Evolutionary conservation across 2,888 invertebrate genomes (phyloP), one percentile per base, ranked within the genome.

Genomic region (Loripinus fragilis): DNA sequence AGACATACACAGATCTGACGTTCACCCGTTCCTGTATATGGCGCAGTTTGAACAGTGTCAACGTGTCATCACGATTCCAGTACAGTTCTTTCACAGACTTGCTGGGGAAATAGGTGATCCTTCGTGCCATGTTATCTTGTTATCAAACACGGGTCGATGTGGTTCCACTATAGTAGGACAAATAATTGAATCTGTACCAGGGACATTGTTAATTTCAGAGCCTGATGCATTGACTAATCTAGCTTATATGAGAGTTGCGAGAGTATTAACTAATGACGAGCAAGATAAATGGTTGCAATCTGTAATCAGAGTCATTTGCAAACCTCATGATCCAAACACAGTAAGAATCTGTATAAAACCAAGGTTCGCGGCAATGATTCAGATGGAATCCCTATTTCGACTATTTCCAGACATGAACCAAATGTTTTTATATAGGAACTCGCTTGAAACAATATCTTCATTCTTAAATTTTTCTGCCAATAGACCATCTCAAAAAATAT

Each of bases 81-180:
- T 85, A 2, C 38, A 50, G 3, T 78, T 81, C 1, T 83, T 88
- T 23, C 67, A 78, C 45, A 50, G 69, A 17, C 69, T 87, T 10
- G 81, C 86, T 12, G 75, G 83, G 2, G 78, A 81, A 17, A 64
- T 86, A 2, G 86, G 86, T 0, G 72, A 85, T 15, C 85, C 86
- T n/a, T n/a, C n/a, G 20, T 5, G 20, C 17, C 48, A 7, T 5
- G n/a, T 83, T 74, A 33, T 82, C 83, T 66, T 78, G 78, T 20
- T 83, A 78, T 81, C 86, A 23, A 87, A 81, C 66, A 87, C 85
- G 2, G 88, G 89, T 0, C 78, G 89, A 25, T 89, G 89, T 74
- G 89, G 88, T 5, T 87, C 87, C 15, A 88, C 88, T 10, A 30
- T 87, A 30, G 68, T 89, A n/a, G 42, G 74, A 3, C 86, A 88